phyloP scores from a whole-genome alignment of 2,797 vertebrate genomes.

The Cygnus olor region DNA sequence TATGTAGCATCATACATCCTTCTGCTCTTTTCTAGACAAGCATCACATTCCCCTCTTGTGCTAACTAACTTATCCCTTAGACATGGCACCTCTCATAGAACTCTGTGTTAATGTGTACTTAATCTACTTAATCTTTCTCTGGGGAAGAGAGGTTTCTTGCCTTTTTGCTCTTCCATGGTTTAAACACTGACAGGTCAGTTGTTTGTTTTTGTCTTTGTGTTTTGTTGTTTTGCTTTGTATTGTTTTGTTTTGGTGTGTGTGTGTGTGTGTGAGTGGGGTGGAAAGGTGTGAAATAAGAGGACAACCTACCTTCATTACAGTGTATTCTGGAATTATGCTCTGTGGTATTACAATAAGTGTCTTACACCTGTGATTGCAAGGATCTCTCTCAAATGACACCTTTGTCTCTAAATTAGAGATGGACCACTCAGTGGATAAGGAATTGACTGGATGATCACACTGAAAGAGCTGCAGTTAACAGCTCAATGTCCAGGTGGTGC shows the following conservation, averaged over 20 bases:
- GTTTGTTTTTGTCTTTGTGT: background rate
- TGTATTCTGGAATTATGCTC: background rate
- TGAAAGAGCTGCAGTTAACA: no score
- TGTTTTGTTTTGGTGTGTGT: background rate
- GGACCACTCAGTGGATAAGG: no score
- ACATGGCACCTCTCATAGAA: background rate
- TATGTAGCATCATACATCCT: background rate
- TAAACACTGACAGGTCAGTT: background rate
- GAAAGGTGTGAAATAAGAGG: background rate
- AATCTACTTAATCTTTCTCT: background rate
- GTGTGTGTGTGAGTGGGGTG: no score
- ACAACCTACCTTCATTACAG: background rate
- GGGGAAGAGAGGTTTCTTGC: background rate
- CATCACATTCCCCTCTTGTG: background rate
- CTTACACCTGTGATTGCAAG: background rate
- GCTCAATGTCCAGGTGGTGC: no score
- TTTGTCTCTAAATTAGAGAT: no score
- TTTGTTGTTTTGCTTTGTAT: no score
- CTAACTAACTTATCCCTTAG: background rate
- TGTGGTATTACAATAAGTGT: background rate
- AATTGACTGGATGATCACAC: no score
- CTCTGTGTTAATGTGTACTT: background rate
- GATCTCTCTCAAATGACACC: background rate
- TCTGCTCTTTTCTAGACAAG: background rate
- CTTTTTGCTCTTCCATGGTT: background rate